Conservation (phyloP, 2,797 vertebrate species). For the Sardinella longiceps region DNA sequence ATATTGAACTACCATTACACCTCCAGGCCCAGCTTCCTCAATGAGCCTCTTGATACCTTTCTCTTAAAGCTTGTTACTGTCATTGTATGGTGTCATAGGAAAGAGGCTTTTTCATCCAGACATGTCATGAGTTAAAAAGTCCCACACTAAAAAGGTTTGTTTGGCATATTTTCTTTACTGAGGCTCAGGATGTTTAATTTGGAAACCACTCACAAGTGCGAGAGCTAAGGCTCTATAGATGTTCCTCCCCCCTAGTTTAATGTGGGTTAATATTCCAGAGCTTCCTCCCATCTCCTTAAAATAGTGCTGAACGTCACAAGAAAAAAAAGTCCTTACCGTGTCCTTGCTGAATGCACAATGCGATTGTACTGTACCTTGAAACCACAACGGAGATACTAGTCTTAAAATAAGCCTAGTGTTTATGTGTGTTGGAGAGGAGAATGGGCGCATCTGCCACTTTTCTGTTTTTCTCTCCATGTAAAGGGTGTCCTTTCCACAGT, state of each 20-base stretch:
- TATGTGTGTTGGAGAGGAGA: conserved; percentile 37
- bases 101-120: conserved; percentile 30
- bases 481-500: conserved; percentile 51
- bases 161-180: conserved; percentile 38
- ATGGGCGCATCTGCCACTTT: conserved; percentile 41
- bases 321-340: conserved; percentile 22
- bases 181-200: not conserved
- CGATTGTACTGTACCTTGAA: conserved; percentile 28
- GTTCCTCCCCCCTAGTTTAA: conserved; percentile 1
- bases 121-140: conserved; percentile 40
- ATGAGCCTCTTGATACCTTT: conserved; percentile 32
- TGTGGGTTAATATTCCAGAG: conserved; percentile 19
- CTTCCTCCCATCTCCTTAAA: conserved; percentile 3
- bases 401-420: conserved; percentile 34
- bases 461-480: conserved; percentile 45
- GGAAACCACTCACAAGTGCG: not conserved
- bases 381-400: conserved; percentile 41
- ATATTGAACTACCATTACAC: conserved; percentile 37
- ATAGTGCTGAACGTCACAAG: not conserved
- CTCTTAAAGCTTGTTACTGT: conserved; percentile 34
- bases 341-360: conserved; percentile 15
- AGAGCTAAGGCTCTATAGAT: not conserved
- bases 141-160: conserved; percentile 49
- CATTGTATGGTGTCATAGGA: conserved; percentile 30
- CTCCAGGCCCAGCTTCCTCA: conserved; percentile 33